Evolutionary conservation across 2,113 vertebrate species (phyloP), one percentile per base, ranked within the genome.

Genomic region (Ascaphus truei): DNA sequence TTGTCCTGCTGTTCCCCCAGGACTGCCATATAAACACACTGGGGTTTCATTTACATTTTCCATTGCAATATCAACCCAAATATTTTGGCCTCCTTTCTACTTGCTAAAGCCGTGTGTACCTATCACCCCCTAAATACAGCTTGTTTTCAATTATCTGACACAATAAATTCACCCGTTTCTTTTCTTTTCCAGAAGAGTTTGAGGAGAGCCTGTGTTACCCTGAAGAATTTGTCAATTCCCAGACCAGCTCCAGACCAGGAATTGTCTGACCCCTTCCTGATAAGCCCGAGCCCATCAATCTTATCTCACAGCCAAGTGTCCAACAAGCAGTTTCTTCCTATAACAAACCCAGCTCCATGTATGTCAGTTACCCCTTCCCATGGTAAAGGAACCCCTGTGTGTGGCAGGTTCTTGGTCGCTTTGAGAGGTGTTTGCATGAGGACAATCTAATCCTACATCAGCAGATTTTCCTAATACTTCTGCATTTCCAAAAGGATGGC

Each of bases 121-220:
- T 23, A 16, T 55, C 63, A 36, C 53, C 37, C 36, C 20, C 20
- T 22, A 41, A 3, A 5, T 12, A 11, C 51, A 30, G 15, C 22
- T 23, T 45, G 34, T 15, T 67, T 57, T 43, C 23, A 39, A 20
- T 65, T 3, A 55, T 9, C 37, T 13, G 15, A 3, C 18, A 43
- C 27, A 22, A 67, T 33, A 33, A 67, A 67, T 56, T 41, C 11
- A 30, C 31, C 9, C 30, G 18, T 55, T 45, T 67, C n/a, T 56
- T 56, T 45, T 8, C 23, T 47, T 45, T 16, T n/a, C 13, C 31
- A 22, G 15, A 47, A 18, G 37, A 56, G 18, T 56, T n/a, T 55
- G 18, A 34, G 30, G 31, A 12, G 11, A 55, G 34, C 20, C 37
- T 65, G 10, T 20, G 2, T 7, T 31, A 20, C 25, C 10, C 10